Evolutionary conservation across 2,888 invertebrate species (phyloP).

Genomic region (Tetragonula carbonaria): DNA sequence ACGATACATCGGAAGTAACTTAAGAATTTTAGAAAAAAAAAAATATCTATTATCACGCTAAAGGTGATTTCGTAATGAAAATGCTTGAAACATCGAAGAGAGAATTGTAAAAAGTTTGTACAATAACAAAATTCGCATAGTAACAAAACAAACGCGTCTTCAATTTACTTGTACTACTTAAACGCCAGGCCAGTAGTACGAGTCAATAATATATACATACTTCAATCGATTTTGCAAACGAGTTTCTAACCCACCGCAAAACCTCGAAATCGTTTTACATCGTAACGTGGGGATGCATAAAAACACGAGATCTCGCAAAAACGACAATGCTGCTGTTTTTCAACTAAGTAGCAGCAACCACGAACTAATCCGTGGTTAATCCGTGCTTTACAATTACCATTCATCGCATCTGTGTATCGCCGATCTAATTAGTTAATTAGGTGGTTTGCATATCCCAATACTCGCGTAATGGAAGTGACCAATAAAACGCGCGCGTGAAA

Average conservation of each 20-base stretch:
- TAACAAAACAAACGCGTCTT: neutral
- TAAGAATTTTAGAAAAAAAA: neutral
- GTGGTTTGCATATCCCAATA: slow-evolving; percentile 38
- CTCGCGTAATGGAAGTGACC: neutral
- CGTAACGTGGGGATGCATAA: too few relatives aligned
- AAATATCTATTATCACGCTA: too few relatives aligned
- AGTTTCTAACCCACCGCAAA: neutral
- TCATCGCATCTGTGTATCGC: slow-evolving; percentile 13
- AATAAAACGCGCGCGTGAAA: slow-evolving; percentile 26
- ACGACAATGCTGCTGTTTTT: slow-evolving; percentile 3
- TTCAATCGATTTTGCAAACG: neutral
- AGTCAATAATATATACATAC: neutral
- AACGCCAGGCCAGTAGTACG: neutral
- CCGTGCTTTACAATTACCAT: slow-evolving; percentile 37
- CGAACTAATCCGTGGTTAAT: slow-evolving; percentile 20
- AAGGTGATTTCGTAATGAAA: neutral
- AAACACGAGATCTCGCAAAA: neutral
- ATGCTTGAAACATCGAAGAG: neutral
- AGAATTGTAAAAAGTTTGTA: neutral
- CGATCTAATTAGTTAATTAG: slow-evolving; percentile 49
- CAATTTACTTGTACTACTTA: slow-evolving; percentile 2
- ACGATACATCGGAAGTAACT: neutral
- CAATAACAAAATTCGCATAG: neutral
- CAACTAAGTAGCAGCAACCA: neutral
- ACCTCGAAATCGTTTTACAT: neutral